Percentiles rank a stretch among this genome's conserved stretches.
Conservation (phyloP, 2,113 vertebrate genomes). For the Gymnobelideus leadbeateri region DNA sequence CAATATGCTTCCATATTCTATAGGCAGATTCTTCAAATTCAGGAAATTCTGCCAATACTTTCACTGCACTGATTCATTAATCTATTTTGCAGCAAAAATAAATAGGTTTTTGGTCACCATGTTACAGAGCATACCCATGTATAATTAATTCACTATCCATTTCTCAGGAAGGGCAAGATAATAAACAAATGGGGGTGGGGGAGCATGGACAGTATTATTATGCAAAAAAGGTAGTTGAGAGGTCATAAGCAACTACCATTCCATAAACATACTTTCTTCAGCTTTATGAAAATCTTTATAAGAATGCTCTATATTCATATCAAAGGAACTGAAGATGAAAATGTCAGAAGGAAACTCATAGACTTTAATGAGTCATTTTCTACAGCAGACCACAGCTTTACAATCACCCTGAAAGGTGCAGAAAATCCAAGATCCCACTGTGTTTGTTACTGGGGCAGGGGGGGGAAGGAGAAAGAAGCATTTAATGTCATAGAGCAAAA, state of each 20-base stretch:
- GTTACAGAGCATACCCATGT: slow-evolving; percentile 30
- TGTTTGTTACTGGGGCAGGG: neutral
- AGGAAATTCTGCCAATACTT: slow-evolving; percentile 42
- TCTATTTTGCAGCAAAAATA: slow-evolving; percentile 67
- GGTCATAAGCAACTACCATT: neutral
- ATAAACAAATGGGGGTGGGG: neutral
- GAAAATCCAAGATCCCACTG: neutral
- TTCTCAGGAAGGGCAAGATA: slow-evolving; percentile 14
- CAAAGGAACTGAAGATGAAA: neutral
- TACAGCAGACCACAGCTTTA: neutral
- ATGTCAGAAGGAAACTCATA: neutral
- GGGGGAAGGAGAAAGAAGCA: neutral
- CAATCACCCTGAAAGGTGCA: neutral
- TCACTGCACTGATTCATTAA: neutral
- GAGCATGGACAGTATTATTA: neutral
- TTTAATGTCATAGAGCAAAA: neutral
- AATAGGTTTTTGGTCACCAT: slow-evolving; percentile 54
- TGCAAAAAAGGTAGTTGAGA: neutral
- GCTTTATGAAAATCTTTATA: slow-evolving; percentile 2
- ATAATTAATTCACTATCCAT: slow-evolving; percentile 13
- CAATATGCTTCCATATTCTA: slow-evolving; percentile 15
- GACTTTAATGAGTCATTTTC: neutral
- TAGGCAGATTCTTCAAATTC: slow-evolving; percentile 45
- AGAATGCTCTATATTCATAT: neutral
- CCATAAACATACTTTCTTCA: neutral